Evolutionary conservation across 1,140 invertebrate genomes (phyloP).

Genomic region (Sarcophaga bullata): DNA sequence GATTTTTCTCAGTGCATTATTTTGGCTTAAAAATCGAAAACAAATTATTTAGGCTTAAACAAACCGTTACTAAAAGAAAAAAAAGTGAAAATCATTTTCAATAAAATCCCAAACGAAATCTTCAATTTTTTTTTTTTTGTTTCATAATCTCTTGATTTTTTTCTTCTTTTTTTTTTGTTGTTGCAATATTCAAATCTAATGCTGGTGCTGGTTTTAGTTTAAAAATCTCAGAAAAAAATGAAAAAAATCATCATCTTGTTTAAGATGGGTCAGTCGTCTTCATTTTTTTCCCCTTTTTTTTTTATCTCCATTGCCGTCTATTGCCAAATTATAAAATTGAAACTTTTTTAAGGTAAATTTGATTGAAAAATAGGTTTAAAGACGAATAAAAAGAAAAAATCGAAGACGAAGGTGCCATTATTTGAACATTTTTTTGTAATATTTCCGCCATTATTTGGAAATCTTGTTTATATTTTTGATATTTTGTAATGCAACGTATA

Average conservation of each 20-base stretch:
- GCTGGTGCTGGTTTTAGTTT: background rate
- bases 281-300: background rate
- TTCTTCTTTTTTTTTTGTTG: background rate
- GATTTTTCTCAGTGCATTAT: background rate
- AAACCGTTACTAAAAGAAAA: no score
- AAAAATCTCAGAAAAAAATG: background rate
- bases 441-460: background rate
- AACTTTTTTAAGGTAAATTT: background rate
- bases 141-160: background rate
- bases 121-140: background rate
- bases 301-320: no score
- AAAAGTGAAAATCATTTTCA: constrained; percentile 32
- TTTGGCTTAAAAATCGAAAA: background rate
- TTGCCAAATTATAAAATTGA: background rate
- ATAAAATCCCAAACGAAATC: constrained; percentile 4
- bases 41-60: constrained; percentile 15
- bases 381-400: background rate
- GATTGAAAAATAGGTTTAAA: background rate
- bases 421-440: background rate
- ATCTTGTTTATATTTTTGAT: background rate
- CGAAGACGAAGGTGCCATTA: constrained; percentile 1
- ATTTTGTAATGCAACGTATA: background rate
- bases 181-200: background rate
- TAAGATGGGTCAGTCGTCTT: background rate
- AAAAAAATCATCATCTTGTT: background rate